These are phyloP conservation scores for Spea hammondii DNA, from an alignment of 2,797 vertebrate species.

Conservation along the genomic window DNA sequence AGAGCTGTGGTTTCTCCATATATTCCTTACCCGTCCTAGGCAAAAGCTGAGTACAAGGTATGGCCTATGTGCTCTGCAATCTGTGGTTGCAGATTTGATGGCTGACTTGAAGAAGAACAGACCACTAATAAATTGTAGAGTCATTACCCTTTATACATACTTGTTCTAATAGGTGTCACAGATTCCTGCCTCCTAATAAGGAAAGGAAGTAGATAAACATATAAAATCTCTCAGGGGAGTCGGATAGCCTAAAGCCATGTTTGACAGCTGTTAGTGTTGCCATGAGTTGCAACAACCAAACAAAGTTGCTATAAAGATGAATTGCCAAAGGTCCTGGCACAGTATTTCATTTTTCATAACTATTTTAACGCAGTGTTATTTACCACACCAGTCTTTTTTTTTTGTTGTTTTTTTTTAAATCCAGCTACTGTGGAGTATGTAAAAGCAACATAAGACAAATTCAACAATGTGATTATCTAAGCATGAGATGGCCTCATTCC, in stretches of 20 bases:
- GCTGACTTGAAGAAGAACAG: constrained; percentile 71
- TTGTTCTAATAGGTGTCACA: constrained; percentile 75
- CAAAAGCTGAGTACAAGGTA: not conserved
- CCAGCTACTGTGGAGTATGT: constrained; percentile 37
- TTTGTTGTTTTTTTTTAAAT: constrained; percentile 55
- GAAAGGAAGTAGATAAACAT: constrained; percentile 76
- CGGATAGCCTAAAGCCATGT: constrained; percentile 68
- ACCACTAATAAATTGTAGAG: constrained; percentile 73
- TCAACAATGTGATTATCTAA: constrained; percentile 59
- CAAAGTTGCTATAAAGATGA: constrained; percentile 58
- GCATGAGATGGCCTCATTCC: constrained; percentile 27
- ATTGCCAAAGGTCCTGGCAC: constrained; percentile 62
- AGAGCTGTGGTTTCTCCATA: constrained; percentile 4
- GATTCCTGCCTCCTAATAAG: constrained; percentile 77
- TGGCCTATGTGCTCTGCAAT: constrained; percentile 16
- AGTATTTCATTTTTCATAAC: constrained; percentile 61
- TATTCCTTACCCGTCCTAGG: constrained; percentile 12
- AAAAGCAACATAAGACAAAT: constrained; percentile 62
- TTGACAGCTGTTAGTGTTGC: constrained; percentile 71
- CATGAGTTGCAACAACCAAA: constrained; percentile 70
- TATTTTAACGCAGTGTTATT: constrained; percentile 50
- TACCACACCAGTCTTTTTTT: constrained; percentile 53
- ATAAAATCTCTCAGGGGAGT: constrained; percentile 76
- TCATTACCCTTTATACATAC: constrained; percentile 76
- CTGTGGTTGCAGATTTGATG: constrained; percentile 55